These are phyloP conservation scores for Octonoba sinensis DNA, from an alignment of 2,888 invertebrate species.

Conservation along the genomic window DNA sequence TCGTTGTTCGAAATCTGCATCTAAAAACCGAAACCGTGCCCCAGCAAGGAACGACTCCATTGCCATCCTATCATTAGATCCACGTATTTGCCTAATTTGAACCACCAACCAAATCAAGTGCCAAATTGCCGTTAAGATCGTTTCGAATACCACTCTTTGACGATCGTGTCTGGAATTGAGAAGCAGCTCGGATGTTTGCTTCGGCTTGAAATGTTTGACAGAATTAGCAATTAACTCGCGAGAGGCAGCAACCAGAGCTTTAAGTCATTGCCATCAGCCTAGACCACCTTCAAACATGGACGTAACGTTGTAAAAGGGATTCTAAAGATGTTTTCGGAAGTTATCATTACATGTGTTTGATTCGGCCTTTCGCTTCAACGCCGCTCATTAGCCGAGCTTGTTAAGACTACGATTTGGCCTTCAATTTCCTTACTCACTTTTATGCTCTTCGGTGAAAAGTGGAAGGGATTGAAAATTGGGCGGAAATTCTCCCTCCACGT, in stretches of 20 bases:
- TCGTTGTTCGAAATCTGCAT: slow-evolving; percentile 1
- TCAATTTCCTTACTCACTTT: not conserved
- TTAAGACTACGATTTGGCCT: slow-evolving; percentile 11
- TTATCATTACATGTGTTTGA: slow-evolving; percentile 54
- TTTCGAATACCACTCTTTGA: slow-evolving; percentile 42
- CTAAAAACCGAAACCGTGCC: slow-evolving; percentile 31
- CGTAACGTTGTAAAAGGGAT: slow-evolving; percentile 33
- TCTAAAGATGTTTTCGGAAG: slow-evolving; percentile 26
- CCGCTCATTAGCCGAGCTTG: slow-evolving; percentile 31
- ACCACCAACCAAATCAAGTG: slow-evolving; percentile 43
- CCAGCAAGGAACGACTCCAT: slow-evolving; percentile 16
- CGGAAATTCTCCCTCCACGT: too few relatives aligned
- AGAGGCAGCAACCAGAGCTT: slow-evolving; percentile 30
- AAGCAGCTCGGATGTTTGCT: slow-evolving; percentile 50
- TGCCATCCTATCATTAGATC: slow-evolving; percentile 42
- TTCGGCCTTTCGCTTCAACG: slow-evolving; percentile 34
- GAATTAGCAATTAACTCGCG: slow-evolving; percentile 48
- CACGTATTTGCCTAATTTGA: slow-evolving; percentile 51
- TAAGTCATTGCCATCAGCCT: slow-evolving; percentile 39
- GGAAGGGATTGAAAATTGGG: too few relatives aligned
- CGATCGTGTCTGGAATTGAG: slow-evolving; percentile 38
- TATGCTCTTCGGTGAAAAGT: too few relatives aligned
- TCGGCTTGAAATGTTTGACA: slow-evolving; percentile 56
- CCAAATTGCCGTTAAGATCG: slow-evolving; percentile 33
- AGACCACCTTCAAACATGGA: slow-evolving; percentile 38